Evolutionary conservation across 2,888 invertebrate species (phyloP).

Genomic region (Choristoneura rosaceana): DNA sequence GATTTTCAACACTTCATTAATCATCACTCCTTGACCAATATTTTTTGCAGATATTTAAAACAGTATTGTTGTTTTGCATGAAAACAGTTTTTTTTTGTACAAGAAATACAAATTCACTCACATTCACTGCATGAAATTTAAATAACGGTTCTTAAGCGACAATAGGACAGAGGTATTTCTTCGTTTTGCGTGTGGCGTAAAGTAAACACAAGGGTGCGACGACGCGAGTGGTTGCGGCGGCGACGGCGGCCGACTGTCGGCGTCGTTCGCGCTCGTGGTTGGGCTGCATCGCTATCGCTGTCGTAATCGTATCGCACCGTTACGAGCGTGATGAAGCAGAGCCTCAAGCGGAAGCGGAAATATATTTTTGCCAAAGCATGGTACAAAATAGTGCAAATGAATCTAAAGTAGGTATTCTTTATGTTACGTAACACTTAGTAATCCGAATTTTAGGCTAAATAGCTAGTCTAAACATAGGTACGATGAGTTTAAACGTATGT

Average conservation of each 20-base stretch:
- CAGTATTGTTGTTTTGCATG: slow-evolving; percentile 26
- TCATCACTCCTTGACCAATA: slow-evolving; percentile 62
- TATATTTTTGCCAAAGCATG: too few species aligned
- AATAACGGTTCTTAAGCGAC: not conserved
- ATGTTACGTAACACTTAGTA: not conserved
- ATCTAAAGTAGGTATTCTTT: too few species aligned
- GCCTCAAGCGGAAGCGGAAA: slow-evolving; percentile 47
- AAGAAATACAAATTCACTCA: slow-evolving; percentile 23
- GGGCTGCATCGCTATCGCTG: slow-evolving; percentile 63
- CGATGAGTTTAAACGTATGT: not conserved
- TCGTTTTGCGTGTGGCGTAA: not conserved
- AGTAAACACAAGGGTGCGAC: slow-evolving; percentile 39
- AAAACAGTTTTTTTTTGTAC: not conserved
- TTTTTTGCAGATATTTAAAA: slow-evolving; percentile 57
- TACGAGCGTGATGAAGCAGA: slow-evolving; percentile 49
- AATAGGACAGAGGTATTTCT: not conserved
- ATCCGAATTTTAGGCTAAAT: too few species aligned
- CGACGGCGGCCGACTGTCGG: slow-evolving; percentile 62
- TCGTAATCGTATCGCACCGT: slow-evolving; percentile 67
- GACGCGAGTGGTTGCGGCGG: slow-evolving; percentile 61
- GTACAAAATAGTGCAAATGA: too few species aligned
- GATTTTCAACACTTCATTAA: slow-evolving; percentile 66
- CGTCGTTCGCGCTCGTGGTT: slow-evolving; percentile 54
- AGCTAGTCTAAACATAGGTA: not conserved
- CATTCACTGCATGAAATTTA: not conserved